Conservation (phyloP, 2,888 invertebrate genomes). For the Agrochola lota region DNA sequence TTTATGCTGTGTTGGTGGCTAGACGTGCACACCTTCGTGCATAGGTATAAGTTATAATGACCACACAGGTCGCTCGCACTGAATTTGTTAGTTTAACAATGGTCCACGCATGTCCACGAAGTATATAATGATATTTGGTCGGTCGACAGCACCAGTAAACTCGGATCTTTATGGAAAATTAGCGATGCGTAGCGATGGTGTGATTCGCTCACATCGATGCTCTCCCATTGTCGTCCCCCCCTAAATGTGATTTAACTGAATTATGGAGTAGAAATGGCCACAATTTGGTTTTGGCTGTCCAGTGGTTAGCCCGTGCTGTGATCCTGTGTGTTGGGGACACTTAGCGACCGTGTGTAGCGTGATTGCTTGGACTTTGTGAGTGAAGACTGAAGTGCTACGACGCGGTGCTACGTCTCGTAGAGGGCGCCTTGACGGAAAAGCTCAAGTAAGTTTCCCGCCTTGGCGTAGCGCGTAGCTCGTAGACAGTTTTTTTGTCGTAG, state of each 20-base stretch:
- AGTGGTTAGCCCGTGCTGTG: slow-evolving; percentile 81
- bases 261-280: slow-evolving; percentile 88
- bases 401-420: slow-evolving; percentile 81
- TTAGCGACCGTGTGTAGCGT: slow-evolving; percentile 75
- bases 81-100: slow-evolving; percentile 73
- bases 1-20: not conserved
- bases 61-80: slow-evolving; percentile 75
- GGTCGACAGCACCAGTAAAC: slow-evolving; percentile 81
- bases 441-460: slow-evolving; percentile 78
- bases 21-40: slow-evolving; percentile 17
- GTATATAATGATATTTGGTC: slow-evolving; percentile 82
- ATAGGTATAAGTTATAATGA: slow-evolving; percentile 69
- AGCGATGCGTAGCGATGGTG: slow-evolving; percentile 89
- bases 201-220: slow-evolving; percentile 90
- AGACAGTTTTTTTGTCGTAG: not conserved
- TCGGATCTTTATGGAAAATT: slow-evolving; percentile 84
- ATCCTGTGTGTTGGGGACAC: slow-evolving; percentile 64
- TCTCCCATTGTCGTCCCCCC: slow-evolving; percentile 89
- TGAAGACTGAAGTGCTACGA: slow-evolving; percentile 77
- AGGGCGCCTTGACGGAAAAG: slow-evolving; percentile 73
- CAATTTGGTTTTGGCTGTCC: slow-evolving; percentile 87
- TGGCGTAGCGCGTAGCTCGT: slow-evolving; percentile 50
- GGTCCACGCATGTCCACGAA: slow-evolving; percentile 75
- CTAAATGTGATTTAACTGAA: slow-evolving; percentile 89
- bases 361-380: slow-evolving; percentile 73